Percentiles rank a stretch among this genome's conserved stretches.
Evolutionary conservation across 2,888 invertebrate species (phyloP).

Genomic region (Scotopteryx bipunctaria): DNA sequence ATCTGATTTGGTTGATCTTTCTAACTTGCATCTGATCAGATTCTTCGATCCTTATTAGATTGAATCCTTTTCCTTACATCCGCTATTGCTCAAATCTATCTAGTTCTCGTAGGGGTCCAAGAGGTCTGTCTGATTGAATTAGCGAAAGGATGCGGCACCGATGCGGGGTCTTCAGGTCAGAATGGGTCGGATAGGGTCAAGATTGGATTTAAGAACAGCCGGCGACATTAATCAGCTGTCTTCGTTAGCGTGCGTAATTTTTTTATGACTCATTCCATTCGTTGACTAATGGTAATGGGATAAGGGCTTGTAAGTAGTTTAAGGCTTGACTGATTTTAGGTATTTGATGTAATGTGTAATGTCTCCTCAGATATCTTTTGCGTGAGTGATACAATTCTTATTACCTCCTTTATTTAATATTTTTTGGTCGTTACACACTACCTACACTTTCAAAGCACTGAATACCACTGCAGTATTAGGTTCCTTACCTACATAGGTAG

Average conservation of each 20-base stretch:
- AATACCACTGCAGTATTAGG: too few species aligned
- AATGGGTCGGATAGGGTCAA: constrained; percentile 53
- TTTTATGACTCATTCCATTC: constrained; percentile 49
- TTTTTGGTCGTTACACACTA: too few species aligned
- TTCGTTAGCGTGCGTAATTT: constrained; percentile 53
- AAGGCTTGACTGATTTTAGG: neutral
- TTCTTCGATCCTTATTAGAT: neutral
- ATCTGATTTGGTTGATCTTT: neutral
- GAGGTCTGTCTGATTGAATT: constrained; percentile 63
- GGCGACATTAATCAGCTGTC: constrained; percentile 63
- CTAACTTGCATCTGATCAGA: neutral
- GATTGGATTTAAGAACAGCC: constrained; percentile 38
- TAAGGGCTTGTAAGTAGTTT: constrained; percentile 11
- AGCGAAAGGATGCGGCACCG: constrained; percentile 59
- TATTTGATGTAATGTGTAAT: neutral
- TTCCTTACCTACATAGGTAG: neutral
- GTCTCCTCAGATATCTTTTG: too few species aligned
- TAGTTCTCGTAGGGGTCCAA: constrained; percentile 10
- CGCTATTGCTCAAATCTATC: constrained; percentile 2
- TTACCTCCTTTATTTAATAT: too few species aligned
- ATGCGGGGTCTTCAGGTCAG: constrained; percentile 46
- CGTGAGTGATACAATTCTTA: too few species aligned
- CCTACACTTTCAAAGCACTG: too few species aligned
- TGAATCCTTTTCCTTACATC: neutral
- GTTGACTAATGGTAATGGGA: constrained; percentile 21